These are phyloP conservation scores for Mactromeris polynyma DNA, from an alignment of 2,888 invertebrate species.

Conservation along the genomic window DNA sequence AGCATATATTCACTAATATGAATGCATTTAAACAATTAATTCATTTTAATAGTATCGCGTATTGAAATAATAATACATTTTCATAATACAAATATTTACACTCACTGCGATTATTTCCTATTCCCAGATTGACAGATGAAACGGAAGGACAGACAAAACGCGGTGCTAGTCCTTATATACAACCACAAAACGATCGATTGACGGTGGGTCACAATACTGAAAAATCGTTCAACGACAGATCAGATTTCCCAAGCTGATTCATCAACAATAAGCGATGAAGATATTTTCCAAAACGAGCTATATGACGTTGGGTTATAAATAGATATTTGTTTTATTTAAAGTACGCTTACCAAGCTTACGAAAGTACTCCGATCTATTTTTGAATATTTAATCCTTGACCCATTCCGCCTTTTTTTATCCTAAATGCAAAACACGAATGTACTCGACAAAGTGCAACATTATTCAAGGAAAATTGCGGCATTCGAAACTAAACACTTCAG, in stretches of 20 bases:
- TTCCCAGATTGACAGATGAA: background rate
- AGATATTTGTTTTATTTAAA: background rate
- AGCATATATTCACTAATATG: background rate
- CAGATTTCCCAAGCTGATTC: background rate
- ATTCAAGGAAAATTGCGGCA: background rate
- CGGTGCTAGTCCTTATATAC: background rate
- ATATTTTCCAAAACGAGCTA: background rate
- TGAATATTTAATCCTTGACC: background rate
- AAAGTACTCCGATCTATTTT: background rate
- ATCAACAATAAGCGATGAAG: background rate
- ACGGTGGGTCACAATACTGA: background rate
- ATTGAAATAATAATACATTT: background rate
- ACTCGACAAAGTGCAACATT: background rate
- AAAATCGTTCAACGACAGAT: background rate
- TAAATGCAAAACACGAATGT: background rate
- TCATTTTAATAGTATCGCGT: background rate
- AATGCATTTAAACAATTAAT: background rate
- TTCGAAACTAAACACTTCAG: background rate
- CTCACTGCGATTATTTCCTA: conserved; percentile 12
- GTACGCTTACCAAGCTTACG: background rate
- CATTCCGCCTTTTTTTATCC: background rate
- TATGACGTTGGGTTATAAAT: background rate
- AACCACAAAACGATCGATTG: background rate
- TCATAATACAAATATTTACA: background rate
- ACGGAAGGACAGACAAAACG: background rate